phyloP scores from a whole-genome alignment of 2,797 vertebrate species.

The Lepidocolaptes lacrymiger region DNA sequence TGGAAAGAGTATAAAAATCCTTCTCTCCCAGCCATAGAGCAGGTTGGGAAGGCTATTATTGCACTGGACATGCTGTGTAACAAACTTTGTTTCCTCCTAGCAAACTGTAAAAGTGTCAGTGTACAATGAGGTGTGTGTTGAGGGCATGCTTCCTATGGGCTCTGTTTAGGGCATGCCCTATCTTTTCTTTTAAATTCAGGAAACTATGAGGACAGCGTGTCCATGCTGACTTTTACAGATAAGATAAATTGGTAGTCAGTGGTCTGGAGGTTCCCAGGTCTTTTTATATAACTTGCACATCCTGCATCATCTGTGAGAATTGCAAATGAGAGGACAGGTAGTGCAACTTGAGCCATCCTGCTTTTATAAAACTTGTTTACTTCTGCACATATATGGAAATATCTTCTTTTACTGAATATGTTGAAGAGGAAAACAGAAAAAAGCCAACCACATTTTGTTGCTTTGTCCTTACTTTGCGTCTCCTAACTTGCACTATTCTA shows the following conservation, averaged over 20 bases:
- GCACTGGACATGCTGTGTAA: background rate
- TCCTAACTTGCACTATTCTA: background rate
- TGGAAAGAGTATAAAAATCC: background rate
- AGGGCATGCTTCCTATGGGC: background rate
- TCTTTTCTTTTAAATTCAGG: slow-evolving; percentile 22
- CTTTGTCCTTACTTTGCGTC: background rate
- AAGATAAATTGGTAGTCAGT: background rate
- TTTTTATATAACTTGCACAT: background rate
- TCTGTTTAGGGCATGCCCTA: background rate
- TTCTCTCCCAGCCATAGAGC: background rate
- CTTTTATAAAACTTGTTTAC: background rate
- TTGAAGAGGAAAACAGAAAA: background rate
- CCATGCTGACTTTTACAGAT: slow-evolving; percentile 3
- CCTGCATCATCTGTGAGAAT: background rate
- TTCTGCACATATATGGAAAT: background rate
- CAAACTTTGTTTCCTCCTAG: background rate
- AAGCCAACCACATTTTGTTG: background rate
- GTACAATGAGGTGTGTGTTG: background rate
- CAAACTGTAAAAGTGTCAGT: background rate
- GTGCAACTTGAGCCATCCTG: background rate
- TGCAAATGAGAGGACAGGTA: background rate
- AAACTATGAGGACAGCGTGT: background rate
- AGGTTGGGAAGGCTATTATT: background rate
- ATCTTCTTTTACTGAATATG: background rate
- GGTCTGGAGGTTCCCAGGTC: background rate